A percentile compares a stretch with the other conserved stretches of the same genome.
Evolutionary conservation across 2,113 vertebrate species (phyloP).

Genomic region (Saguinus imperator): DNA sequence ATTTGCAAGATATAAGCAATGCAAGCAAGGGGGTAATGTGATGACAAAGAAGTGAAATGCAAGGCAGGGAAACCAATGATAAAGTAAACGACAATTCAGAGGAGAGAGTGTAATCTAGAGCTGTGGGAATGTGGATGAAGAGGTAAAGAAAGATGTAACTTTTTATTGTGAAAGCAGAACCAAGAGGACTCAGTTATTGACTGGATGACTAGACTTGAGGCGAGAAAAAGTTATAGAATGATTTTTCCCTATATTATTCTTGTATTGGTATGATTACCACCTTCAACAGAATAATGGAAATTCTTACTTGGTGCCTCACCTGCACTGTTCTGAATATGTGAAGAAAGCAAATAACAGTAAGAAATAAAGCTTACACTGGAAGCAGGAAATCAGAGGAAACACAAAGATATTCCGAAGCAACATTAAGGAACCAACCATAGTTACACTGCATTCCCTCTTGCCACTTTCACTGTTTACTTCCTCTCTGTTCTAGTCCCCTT

Average conservation of each 20-base stretch:
- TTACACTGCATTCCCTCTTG: background rate
- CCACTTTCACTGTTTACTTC: background rate
- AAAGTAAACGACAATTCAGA: background rate
- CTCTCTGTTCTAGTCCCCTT: background rate
- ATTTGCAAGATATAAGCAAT: background rate
- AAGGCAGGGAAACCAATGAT: background rate
- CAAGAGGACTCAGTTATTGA: background rate
- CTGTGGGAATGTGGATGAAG: background rate
- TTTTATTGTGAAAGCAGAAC: constrained; percentile 1
- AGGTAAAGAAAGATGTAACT: background rate
- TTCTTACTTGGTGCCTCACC: background rate
- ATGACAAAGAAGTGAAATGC: background rate
- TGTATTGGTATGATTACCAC: background rate
- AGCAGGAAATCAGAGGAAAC: background rate
- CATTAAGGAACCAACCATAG: background rate
- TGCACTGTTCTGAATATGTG: background rate
- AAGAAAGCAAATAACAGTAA: background rate
- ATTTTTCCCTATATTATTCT: background rate
- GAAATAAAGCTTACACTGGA: background rate
- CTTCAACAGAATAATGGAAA: background rate
- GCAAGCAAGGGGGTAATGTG: background rate
- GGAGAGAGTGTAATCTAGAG: background rate
- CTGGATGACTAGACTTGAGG: background rate
- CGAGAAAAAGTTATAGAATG: background rate
- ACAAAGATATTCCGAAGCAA: background rate